Percentiles rank a stretch among this genome's conserved stretches.
Evolutionary conservation across 2,888 invertebrate species (phyloP).

Genomic region (Cyclophora albipunctata): DNA sequence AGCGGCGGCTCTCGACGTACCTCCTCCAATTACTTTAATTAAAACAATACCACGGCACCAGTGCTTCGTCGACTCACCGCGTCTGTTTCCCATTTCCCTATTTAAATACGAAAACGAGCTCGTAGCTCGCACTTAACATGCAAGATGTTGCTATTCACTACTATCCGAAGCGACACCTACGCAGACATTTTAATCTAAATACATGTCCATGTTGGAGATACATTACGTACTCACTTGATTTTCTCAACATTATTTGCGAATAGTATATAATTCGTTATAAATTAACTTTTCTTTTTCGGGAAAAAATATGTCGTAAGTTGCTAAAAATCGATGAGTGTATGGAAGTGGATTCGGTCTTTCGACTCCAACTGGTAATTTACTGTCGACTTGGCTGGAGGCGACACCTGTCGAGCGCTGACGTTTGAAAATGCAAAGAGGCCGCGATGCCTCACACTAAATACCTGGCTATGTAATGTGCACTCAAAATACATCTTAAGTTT

Average conservation of each 20-base stretch:
- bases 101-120: constrained; percentile 75
- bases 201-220: constrained; percentile 1
- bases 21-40: constrained; percentile 76
- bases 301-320: constrained; percentile 35
- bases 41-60: constrained; percentile 72
- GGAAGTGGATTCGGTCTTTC: constrained; percentile 59
- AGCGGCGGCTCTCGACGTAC: constrained; percentile 66
- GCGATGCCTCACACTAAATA: constrained; percentile 28
- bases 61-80: constrained; percentile 69
- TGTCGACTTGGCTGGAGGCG: constrained; percentile 73
- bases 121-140: constrained; percentile 60
- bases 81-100: constrained; percentile 74
- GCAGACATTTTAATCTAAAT: constrained; percentile 26
- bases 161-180: constrained; percentile 40
- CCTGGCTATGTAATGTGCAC: no score
- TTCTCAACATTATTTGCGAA: constrained; percentile 1
- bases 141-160: constrained; percentile 62
- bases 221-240: no score
- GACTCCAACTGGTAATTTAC: constrained; percentile 72
- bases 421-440: constrained; percentile 69
- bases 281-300: constrained; percentile 20
- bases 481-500: no score
- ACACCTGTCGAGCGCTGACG: constrained; percentile 73
- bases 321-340: constrained; percentile 63
- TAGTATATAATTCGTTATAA: no score